A percentile compares a stretch with the other conserved stretches of the same genome.
Conservation (phyloP, 1,140 invertebrate genomes). For the Plutomurus gul region DNA sequence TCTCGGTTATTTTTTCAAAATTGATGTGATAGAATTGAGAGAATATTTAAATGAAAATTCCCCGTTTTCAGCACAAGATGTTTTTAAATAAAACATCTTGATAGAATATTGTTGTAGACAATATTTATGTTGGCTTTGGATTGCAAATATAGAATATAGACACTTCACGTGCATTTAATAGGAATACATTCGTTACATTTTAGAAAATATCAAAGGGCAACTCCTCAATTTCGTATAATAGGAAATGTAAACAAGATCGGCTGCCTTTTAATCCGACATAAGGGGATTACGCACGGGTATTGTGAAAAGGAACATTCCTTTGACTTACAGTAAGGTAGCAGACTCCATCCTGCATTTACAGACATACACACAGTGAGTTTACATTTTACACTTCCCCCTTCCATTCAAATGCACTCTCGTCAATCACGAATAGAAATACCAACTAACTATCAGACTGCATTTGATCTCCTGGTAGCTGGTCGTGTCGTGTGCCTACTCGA, state of each 20-base stretch:
- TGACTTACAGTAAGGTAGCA: not conserved
- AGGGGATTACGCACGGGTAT: slow-evolving; percentile 40
- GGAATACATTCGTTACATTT: not conserved
- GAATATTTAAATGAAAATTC: too few relatives aligned
- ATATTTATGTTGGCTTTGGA: too few relatives aligned
- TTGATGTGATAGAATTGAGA: too few relatives aligned
- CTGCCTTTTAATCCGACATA: slow-evolving; percentile 41
- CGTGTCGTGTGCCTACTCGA: not conserved
- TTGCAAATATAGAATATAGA: too few relatives aligned
- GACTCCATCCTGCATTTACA: not conserved
- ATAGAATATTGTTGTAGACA: too few relatives aligned
- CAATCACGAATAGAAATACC: slow-evolving; percentile 11
- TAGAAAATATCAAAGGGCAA: not conserved
- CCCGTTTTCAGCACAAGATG: too few relatives aligned
- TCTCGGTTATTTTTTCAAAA: too few relatives aligned
- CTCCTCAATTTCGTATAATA: slow-evolving; percentile 26
- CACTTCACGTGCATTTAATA: too few relatives aligned
- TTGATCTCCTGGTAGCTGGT: not conserved
- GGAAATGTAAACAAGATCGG: slow-evolving; percentile 49
- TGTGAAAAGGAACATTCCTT: not conserved
- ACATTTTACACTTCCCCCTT: slow-evolving; percentile 15
- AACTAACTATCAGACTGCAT: slow-evolving; percentile 2
- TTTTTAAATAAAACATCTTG: too few relatives aligned
- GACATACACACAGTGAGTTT: too few relatives aligned
- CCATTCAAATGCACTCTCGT: slow-evolving; percentile 13